These are phyloP conservation scores for Andrena minutula DNA, from an alignment of 2,888 invertebrate species.

Conservation along the genomic window DNA sequence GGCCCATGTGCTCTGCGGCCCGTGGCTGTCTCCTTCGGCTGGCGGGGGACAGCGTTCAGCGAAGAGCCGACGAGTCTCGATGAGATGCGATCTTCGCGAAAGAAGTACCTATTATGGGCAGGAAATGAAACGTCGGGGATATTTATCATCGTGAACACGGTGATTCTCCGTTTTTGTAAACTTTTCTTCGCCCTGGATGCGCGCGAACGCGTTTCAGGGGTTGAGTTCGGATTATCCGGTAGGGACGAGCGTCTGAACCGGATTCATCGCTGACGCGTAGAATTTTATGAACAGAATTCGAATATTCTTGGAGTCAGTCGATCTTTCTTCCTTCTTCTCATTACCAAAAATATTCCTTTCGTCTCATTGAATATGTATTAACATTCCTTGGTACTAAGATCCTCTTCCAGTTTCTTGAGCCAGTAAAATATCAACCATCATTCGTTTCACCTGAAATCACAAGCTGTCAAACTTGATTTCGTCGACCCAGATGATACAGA, in stretches of 20 bases:
- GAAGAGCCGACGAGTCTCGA: slow-evolving; percentile 9
- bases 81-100: slow-evolving; percentile 53
- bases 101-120: slow-evolving; percentile 72
- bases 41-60: slow-evolving; percentile 22
- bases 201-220: slow-evolving; percentile 1
- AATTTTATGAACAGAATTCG: slow-evolving; percentile 8
- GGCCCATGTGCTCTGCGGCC: not conserved
- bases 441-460: not conserved
- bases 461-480: not conserved
- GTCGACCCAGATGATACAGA: not conserved
- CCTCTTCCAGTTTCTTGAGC: no score
- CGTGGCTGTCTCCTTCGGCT: not conserved
- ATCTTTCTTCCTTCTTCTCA: no score
- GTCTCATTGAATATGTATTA: no score
- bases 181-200: slow-evolving; percentile 1
- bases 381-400: no score
- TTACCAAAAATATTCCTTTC: no score
- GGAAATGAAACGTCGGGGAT: slow-evolving; percentile 74
- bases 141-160: slow-evolving; percentile 67
- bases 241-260: slow-evolving; percentile 6
- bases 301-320: no score
- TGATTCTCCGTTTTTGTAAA: slow-evolving; percentile 28
- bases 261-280: slow-evolving; percentile 33
- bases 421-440: not conserved
- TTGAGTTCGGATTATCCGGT: slow-evolving; percentile 36